Conservation (phyloP, 2,888 invertebrate genomes). For the Ceramica pisi region DNA sequence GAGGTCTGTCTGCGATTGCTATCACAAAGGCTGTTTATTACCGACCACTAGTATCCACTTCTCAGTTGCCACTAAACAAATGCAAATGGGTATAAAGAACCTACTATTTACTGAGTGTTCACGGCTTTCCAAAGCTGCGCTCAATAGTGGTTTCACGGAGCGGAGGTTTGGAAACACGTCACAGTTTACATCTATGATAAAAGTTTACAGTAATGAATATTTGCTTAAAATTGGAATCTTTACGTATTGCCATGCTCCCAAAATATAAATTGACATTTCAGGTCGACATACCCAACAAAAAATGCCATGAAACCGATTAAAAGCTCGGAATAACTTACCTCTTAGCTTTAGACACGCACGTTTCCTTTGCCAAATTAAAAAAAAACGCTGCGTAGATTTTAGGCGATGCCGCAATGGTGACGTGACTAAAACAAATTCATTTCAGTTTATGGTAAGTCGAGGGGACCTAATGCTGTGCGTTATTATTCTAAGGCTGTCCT, state of each 20-base stretch:
- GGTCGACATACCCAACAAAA: conserved; percentile 1
- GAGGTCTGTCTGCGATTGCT: conserved; percentile 12
- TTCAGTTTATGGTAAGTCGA: conserved; percentile 5
- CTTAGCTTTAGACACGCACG: conserved; percentile 39
- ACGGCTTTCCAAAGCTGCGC: conserved; percentile 23
- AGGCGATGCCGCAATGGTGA: conserved; percentile 1
- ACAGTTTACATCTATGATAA: too few relatives aligned
- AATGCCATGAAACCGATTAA: conserved; percentile 22
- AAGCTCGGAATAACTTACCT: conserved; percentile 7
- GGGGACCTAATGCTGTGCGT: background rate
- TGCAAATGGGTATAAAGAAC: conserved; percentile 27
- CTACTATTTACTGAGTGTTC: background rate
- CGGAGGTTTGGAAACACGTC: too few relatives aligned
- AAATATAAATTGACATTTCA: background rate
- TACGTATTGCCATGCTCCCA: background rate
- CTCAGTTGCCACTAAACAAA: conserved; percentile 22
- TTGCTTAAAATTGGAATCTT: background rate
- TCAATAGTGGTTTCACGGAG: too few relatives aligned
- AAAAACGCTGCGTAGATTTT: conserved; percentile 3
- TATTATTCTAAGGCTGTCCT: too few relatives aligned
- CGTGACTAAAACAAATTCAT: conserved; percentile 25
- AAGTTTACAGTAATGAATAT: background rate
- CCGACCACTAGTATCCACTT: background rate
- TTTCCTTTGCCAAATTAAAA: conserved; percentile 15
- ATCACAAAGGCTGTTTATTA: conserved; percentile 2